Evolutionary conservation across 1,140 invertebrate genomes (phyloP), one percentile per base, ranked within the genome.

Genomic region (Drusus annulatus): DNA sequence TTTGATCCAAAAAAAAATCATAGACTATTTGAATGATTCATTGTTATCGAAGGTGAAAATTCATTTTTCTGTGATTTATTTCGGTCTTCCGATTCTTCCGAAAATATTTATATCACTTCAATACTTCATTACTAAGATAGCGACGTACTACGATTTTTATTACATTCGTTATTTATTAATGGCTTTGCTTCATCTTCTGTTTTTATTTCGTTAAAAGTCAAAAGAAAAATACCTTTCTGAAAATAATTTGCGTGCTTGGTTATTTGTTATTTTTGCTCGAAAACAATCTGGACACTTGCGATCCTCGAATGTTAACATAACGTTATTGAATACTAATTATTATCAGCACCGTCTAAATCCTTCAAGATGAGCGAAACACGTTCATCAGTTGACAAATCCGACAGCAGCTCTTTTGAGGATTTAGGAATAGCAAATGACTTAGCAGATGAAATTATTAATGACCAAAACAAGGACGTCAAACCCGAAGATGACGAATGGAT

Each of bases 361-460:
- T 54, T 51, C 15, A 68, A 88, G 86, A 90, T 90, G 89, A 90
- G 88, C 84, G 88, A 88, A 86, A 85, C 84, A 68, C 87, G 87
- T 83, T 85, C 84, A 73, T 86, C 87, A 81, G 82, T 88, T 28
- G 88, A 90, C 78, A 89, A 89, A 83, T 89, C 88, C 13, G 88
- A 90, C 80, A 90, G 88, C 80, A 89, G 88, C 84, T 90, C 89
- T 3, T 90, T 90, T 82, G 89, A 90, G 81, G 89, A 90, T 78
- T 84, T 90, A 65, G 87, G 88, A 10, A 87, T 86, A 0, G 89
- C 87, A 16, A 86, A 86, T 13, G 88, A 88, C 25, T 85, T 87
- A 36, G 31, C 87, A 71, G 89, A 88, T 23, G 88, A 89, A 63
- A 87, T 88, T 83, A 87, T 86, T 3, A 87, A 89, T 79, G 80